Evolutionary conservation across 2,113 vertebrate genomes (phyloP).

Genomic region (Cryptomyrus ogoouensis): DNA sequence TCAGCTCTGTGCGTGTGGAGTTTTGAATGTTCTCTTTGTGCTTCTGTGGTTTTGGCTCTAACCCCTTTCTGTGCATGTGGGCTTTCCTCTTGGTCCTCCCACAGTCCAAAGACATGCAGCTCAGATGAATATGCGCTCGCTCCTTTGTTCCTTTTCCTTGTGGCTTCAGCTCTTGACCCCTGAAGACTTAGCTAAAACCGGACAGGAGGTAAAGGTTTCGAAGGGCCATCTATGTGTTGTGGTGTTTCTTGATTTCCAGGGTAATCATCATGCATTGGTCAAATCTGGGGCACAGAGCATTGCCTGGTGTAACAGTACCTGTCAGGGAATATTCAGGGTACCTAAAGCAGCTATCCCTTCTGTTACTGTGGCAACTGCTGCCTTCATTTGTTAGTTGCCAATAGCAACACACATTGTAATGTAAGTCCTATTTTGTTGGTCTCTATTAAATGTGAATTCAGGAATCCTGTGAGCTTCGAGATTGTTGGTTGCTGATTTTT

Average conservation of each 20-base stretch:
- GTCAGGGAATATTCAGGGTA: conserved; percentile 21
- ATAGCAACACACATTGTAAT: conserved; percentile 45
- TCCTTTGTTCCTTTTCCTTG: neutral
- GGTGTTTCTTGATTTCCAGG: neutral
- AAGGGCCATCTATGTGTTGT: neutral
- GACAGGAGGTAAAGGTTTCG: neutral
- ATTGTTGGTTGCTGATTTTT: neutral
- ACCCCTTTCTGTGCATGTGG: neutral
- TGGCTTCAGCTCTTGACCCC: neutral
- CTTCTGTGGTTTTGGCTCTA: neutral
- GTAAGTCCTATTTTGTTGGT: conserved; percentile 27
- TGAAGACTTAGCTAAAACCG: neutral
- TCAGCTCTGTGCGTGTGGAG: neutral
- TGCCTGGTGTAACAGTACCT: neutral
- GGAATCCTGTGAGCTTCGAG: neutral
- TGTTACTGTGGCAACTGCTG: conserved; percentile 59
- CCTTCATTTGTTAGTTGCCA: conserved; percentile 57
- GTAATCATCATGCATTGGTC: neutral
- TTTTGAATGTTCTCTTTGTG: neutral
- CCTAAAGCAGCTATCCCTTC: conserved; percentile 40
- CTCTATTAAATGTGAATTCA: neutral
- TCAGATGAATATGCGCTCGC: neutral
- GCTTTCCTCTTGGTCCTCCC: neutral
- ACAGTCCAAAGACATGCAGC: neutral
- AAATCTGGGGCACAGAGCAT: neutral